Evolutionary conservation across 2,888 invertebrate genomes (phyloP), one percentile per base, ranked within the genome.

Genomic region (Thereva unica): DNA sequence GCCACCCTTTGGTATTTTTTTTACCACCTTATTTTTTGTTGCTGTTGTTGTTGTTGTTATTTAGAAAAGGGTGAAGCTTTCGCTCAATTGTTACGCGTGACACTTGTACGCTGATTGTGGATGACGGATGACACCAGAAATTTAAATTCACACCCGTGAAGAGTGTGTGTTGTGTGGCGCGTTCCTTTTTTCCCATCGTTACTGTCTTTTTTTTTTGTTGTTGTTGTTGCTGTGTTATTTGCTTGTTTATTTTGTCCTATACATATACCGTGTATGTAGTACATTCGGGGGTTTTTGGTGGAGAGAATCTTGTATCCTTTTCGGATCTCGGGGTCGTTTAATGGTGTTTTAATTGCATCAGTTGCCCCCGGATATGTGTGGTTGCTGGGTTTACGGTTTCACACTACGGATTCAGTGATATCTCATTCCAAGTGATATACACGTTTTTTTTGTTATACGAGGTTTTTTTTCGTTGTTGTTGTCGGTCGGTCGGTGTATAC

Each of bases 31-130:
- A 23, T 23, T 23, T 23, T 23, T 23, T 23, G 23, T 23, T 23
- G 23, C 2, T 23, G 23, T 1, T 23, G 23, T 23, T 23, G 23
- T 23, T 23, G 23, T 23, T 23, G 23, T 23, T 23, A 23, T 23
- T 23, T 23, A 53, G 53, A 53, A 53, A 50, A 53, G 53, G 40
- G 53, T 53, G 38, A 53, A 50, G 40, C 40, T 40, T 50, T 38
- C 61, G 61, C 50, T 40, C 50, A 47, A 47, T 50, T 49, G 49
- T 49, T 50, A 61, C 61, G 49, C 50, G 61, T 50, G 50, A 61
- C 61, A 61, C 61, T 61, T 61, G 61, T 61, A 50, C 61, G 61
- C 50, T 61, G 61, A 61, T 61, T 61, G 50, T 61, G 61, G 61
- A 61, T 61, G 61, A 61, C 61, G 50, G 45, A 61, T 61, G 61